Percentiles rank a stretch among this genome's conserved stretches.
Evolutionary conservation across 2,888 invertebrate genomes (phyloP).

Genomic region (Volucella inflata): DNA sequence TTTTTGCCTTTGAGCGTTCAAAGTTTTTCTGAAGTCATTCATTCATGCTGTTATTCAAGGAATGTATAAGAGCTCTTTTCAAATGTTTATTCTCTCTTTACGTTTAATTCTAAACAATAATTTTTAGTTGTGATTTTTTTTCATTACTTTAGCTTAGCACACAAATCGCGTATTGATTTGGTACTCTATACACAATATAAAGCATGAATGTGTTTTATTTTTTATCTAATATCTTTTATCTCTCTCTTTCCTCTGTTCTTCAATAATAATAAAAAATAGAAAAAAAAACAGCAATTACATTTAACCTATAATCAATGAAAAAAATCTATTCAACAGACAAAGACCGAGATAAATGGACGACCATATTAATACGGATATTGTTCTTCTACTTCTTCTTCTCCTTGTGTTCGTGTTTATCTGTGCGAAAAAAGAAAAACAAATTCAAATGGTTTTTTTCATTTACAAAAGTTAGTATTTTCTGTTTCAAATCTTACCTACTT

Average conservation of each 20-base stretch:
- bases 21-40: neutral
- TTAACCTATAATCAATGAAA: slow-evolving; percentile 46
- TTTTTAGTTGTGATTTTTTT: too few relatives aligned
- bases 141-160: slow-evolving; percentile 9
- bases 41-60: neutral
- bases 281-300: slow-evolving; percentile 8
- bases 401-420: slow-evolving; percentile 70
- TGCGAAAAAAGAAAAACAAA: slow-evolving; percentile 64
- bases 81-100: slow-evolving; percentile 22
- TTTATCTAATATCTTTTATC: slow-evolving; percentile 23
- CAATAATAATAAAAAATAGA: slow-evolving; percentile 20
- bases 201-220: slow-evolving; percentile 30
- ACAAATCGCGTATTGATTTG: slow-evolving; percentile 13
- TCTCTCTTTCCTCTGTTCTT: slow-evolving; percentile 33
- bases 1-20: neutral
- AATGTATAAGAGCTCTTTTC: neutral
- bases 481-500: slow-evolving; percentile 45
- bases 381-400: slow-evolving; percentile 68
- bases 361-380: slow-evolving; percentile 71
- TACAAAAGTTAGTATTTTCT: slow-evolving; percentile 73
- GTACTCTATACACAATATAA: neutral
- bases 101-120: neutral
- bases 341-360: slow-evolving; percentile 83
- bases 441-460: slow-evolving; percentile 65
- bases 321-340: slow-evolving; percentile 81